Evolutionary conservation across 2,113 vertebrate species (phyloP), one percentile per base, ranked within the genome.

Genomic region (Vidua macroura): DNA sequence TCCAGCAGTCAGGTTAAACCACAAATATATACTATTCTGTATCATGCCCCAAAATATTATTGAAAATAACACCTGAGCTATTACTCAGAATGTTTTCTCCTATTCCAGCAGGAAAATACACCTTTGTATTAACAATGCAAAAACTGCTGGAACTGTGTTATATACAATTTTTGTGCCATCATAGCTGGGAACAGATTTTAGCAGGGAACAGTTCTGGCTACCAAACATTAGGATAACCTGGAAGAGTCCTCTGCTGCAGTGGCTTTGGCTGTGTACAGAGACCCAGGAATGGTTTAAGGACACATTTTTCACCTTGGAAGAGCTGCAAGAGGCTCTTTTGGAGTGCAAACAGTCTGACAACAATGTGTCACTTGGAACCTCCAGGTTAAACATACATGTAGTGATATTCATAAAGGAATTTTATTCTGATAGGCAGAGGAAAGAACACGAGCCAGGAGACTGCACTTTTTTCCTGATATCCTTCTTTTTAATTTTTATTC

Each of bases 371-470:
- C 31, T 55, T 51, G 28, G 67, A 86, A 66, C 13, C 43, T 25
- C 10, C 14, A n/a, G 44, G 30, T 18, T 66, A 27, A 69, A 49
- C n/a, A 9, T 0, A 21, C 1, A 3, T 1, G 19, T 5, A 37
- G 5, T 22, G 52, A 3, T 9, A 3, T 22, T 16, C 30, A 25
- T 8, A 5, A 28, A n/a, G n/a, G 21, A 22, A 13, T 60, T 82
- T 9, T 9, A 27, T 33, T 67, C 49, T 80, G 39, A 46, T 67
- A 43, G 15, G 16, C 33, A 75, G 20, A 48, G 48, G 33, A 58
- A 37, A 74, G 11, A 58, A 37, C 23, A 66, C 4, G 3, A 9
- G 6, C 11, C 25, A 22, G 24, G 2, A n/a, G 30, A 14, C 6
- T 27, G 7, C 20, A 46, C 7, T 3, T 55, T 53, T 69, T 73